Evolutionary conservation across 2,797 vertebrate species (phyloP).

Genomic region (Sorex maritimensis): DNA sequence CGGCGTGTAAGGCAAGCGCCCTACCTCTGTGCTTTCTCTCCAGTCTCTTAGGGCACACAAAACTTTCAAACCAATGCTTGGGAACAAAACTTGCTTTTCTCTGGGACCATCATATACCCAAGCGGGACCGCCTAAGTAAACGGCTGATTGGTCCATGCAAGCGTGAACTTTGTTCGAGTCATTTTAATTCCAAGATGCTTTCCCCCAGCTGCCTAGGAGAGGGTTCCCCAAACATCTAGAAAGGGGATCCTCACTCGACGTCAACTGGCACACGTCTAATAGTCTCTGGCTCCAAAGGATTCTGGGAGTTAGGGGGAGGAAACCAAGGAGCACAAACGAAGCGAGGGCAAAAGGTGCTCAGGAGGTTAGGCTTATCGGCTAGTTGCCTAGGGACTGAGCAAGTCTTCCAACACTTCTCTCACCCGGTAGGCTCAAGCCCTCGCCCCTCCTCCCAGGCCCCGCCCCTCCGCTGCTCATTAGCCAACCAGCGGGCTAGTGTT

Average conservation of each 20-base stretch:
- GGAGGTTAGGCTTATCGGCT: background rate
- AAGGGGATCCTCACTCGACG: background rate
- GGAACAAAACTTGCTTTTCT: background rate
- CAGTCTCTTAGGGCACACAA: background rate
- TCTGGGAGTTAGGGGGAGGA: conserved; percentile 53
- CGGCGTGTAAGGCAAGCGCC: too few relatives aligned
- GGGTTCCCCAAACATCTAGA: too few relatives aligned
- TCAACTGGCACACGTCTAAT: background rate
- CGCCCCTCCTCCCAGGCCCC: background rate
- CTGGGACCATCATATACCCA: background rate
- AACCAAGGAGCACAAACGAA: background rate
- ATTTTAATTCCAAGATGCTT: background rate
- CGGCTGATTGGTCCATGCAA: background rate
- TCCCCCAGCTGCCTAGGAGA: too few relatives aligned
- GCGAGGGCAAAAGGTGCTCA: background rate
- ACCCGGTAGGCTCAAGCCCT: background rate
- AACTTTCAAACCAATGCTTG: background rate
- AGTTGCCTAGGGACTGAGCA: conserved; percentile 27
- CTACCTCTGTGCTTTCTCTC: too few relatives aligned
- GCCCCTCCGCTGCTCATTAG: background rate
- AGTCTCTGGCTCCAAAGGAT: conserved; percentile 49
- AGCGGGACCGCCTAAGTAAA: background rate
- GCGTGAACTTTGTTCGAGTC: conserved; percentile 11
- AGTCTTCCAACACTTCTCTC: background rate
- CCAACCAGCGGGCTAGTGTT: conserved; percentile 66